Evolutionary conservation across 2,888 invertebrate genomes (phyloP).

Genomic region (Sepioteuthis lessoniana): DNA sequence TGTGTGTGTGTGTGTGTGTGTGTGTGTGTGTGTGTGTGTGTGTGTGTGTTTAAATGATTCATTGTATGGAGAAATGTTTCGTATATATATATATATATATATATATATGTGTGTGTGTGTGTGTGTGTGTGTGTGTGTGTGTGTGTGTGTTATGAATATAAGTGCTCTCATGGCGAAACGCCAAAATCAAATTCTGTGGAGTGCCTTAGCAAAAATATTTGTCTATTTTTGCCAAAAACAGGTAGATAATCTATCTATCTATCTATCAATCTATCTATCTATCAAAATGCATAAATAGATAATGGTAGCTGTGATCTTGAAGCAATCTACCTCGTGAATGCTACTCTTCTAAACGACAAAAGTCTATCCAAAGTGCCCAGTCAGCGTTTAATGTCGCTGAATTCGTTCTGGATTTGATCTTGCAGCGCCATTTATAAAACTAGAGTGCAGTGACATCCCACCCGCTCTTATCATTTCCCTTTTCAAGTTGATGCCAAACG

Average conservation of each 20-base stretch:
- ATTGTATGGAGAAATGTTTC: not conserved
- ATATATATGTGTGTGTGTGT: not conserved
- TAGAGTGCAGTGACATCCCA: not conserved
- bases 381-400: not conserved
- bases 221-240: not conserved
- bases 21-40: too few relatives aligned
- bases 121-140: not conserved
- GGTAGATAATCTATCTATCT: not conserved
- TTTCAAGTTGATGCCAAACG: not conserved
- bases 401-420: not conserved
- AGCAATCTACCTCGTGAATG: not conserved
- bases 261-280: not conserved
- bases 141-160: too few relatives aligned
- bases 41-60: too few relatives aligned
- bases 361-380: not conserved
- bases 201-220: not conserved
- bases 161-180: not conserved
- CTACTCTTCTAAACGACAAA: not conserved
- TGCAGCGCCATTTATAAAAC: not conserved
- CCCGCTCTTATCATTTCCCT: not conserved
- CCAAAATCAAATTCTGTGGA: not conserved
- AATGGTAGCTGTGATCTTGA: not conserved
- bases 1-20: too few relatives aligned
- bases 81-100: conserved; percentile 33
- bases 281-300: not conserved